These are phyloP conservation scores for Habropoda laboriosa DNA, from an alignment of 1,140 invertebrate genomes.

Conservation along the genomic window DNA sequence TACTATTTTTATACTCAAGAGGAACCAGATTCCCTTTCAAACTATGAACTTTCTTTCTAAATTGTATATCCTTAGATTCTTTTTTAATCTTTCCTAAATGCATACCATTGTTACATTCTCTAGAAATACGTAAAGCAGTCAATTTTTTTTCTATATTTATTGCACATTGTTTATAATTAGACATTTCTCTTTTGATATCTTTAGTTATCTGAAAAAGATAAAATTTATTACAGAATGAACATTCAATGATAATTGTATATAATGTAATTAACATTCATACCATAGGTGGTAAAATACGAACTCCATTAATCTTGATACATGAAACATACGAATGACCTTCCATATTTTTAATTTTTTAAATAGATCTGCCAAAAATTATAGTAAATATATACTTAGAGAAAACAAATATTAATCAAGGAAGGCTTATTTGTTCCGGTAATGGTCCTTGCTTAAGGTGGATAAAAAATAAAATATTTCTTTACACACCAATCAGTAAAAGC, in stretches of 20 bases:
- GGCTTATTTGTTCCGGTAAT: not conserved
- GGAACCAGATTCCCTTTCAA: not conserved
- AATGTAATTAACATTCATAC: conserved; percentile 78
- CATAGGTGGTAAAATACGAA: conserved; percentile 84
- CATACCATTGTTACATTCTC: conserved; percentile 15
- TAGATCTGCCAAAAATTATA: conserved; percentile 1
- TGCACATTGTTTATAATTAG: conserved; percentile 84
- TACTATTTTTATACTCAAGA: not conserved
- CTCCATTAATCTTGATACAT: conserved; percentile 84
- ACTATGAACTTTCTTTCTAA: not conserved
- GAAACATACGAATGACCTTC: conserved; percentile 76
- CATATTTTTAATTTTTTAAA: conserved; percentile 39
- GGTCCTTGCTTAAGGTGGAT: not conserved
- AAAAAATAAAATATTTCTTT: conserved; percentile 22
- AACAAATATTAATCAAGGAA: not conserved
- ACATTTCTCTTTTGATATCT: conserved; percentile 84
- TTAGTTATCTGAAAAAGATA: conserved; percentile 82
- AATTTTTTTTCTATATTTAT: conserved; percentile 83
- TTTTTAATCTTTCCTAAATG: not conserved
- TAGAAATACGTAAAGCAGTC: conserved; percentile 53
- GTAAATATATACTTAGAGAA: not conserved
- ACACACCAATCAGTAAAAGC: not conserved
- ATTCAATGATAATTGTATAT: conserved; percentile 45
- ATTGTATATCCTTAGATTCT: not conserved
- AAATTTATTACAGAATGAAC: conserved; percentile 5